Base-by-base conservation (phyloP, 2,888 invertebrate species). In the Subacronicta megacephala region DNA sequence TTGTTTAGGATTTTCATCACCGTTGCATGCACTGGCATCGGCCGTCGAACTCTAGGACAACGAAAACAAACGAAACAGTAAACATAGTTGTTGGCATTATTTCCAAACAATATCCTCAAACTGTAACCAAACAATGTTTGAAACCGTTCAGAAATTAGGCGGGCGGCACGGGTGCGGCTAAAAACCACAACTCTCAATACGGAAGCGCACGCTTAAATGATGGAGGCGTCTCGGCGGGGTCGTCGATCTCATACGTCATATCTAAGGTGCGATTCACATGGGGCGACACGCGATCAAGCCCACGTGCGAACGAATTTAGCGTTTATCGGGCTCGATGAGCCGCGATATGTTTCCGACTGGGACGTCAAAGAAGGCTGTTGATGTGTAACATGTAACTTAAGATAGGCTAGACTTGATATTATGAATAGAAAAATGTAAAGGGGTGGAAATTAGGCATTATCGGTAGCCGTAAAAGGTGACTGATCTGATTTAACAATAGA, bases 191-290 rank as follows among this genome's bases (percentile, higher is more conserved):
- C 63, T 72, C 68, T 75, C 71, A 36, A 78, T 75, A 70, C 75
- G 81, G 79, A 81, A 81, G 77, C 77, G 72, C 59, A 55, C 59
- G 71, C 68, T 65, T 84, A 86, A 87, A 85, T 83, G 82, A 86
- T 83, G 79, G 74, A 83, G 79, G 76, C 80, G 81, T 82, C 82
- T 81, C 83, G 67, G 41, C 68, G 82, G 80, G 86, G 78, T 83
- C 81, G 68, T 74, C 74, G 79, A 65, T 75, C 80, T 68, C 76
- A 74, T 80, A 78, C 76, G 81, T 87, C 82, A 80, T 77, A 75
- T 42, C 61, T 75, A 62, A 77, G 69, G 67, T 20, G 35, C 23
- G 45, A 44, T 56, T 16, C 73, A 71, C 59, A 68, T 31, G 45
- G 38, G 37, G 55, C 63, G 58, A 50, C 53, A 33, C 31, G 56